phyloP scores from a whole-genome alignment of 2,797 vertebrate species.

The Lithobates pipiens region DNA sequence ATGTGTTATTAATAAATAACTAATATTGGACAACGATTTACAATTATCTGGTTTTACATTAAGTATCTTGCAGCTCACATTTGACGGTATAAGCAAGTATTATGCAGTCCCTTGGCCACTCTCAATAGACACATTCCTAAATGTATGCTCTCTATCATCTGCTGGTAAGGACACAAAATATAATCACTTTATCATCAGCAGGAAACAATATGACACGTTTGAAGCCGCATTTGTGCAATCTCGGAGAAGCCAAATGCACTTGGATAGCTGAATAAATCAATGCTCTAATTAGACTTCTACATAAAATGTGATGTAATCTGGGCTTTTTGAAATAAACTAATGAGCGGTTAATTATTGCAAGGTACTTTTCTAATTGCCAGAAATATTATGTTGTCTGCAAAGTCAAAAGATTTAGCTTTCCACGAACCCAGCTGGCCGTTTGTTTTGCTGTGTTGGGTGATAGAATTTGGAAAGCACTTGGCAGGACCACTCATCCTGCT shows the following conservation, averaged over 20 bases:
- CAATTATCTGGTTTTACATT: neutral
- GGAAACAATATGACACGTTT: slow-evolving; percentile 4
- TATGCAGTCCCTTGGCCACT: slow-evolving; percentile 65
- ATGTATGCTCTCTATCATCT: slow-evolving; percentile 44
- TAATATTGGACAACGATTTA: neutral
- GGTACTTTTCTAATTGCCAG: slow-evolving; percentile 54
- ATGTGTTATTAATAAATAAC: neutral
- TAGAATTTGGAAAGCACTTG: neutral
- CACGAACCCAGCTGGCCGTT: neutral
- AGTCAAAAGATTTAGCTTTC: slow-evolving; percentile 21
- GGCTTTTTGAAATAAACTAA: slow-evolving; percentile 57
- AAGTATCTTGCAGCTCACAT: slow-evolving; percentile 19
- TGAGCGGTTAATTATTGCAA: slow-evolving; percentile 60
- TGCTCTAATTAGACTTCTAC: slow-evolving; percentile 62
- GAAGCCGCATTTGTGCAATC: neutral
- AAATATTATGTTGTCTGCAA: neutral
- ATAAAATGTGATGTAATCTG: slow-evolving; percentile 64
- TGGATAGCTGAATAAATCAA: slow-evolving; percentile 63
- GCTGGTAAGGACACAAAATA: neutral
- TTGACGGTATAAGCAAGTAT: slow-evolving; percentile 59
- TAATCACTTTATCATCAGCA: slow-evolving; percentile 36
- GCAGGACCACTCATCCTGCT: neutral
- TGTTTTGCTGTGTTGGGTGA: neutral
- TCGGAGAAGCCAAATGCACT: slow-evolving; percentile 60
- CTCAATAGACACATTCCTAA: slow-evolving; percentile 63